Base-by-base conservation (phyloP, 2,797 vertebrate species). In the Galagoides demidoff region DNA sequence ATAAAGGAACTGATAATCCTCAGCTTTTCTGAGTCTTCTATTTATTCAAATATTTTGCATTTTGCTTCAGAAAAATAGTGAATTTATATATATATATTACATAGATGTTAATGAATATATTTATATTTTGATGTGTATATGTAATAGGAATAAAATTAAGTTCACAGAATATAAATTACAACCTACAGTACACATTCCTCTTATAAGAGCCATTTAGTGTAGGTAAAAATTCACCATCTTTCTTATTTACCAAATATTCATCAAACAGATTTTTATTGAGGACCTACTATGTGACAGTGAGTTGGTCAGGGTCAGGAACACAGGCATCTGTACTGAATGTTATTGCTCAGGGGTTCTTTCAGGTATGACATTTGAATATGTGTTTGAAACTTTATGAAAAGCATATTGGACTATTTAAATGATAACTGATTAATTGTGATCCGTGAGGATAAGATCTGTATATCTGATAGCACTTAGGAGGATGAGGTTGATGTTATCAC, bases 341-440 rank as follows among this genome's bases (percentile, higher is more conserved):
- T 88, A 90, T 95, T 95, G 82, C 97, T 94, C 88, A 90, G 76
- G 78, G 83, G 76, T 93, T 89, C 85, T 93, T 96, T 95, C 27
- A 76, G 52, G 95, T 77, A 85, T 77, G 83, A 88, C 14, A 78
- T 74, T 74, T 59, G 93, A 89, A 85, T 3, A 8, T 83, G 27
- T 90, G 9, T 79, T 52, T 52, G 49, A 71, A 66, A 79, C 12
- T 76, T 71, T 37, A 8, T 77, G 76, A 25, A 45, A 95, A 83
- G 7, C 57, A 14, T 29, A 17, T 37, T 61, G 34, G 29, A 27
- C 22, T 84, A 12, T 70, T 66, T 91, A 49, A 86, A 81, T 83
- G 27, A 66, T 14, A 70, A 86, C 76, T 55, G 70, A 43, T 82
- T 45, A 68, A 45, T 52, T 85, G 12, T 43, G 20, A 25, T 71